Evolutionary conservation across 2,113 vertebrate species (phyloP), one percentile per base, ranked within the genome.

Genomic region (Sisor rabdophorus): DNA sequence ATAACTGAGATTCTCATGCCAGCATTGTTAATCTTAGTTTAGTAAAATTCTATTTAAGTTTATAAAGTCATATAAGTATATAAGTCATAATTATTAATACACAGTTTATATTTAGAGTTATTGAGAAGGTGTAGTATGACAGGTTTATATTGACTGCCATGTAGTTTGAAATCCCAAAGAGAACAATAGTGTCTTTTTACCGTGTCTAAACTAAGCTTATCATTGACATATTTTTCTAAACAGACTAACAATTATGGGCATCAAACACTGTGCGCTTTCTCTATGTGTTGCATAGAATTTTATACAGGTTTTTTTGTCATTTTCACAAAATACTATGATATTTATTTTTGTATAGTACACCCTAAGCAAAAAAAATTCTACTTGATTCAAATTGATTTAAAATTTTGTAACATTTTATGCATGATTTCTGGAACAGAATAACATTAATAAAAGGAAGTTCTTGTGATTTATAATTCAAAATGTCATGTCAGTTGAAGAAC

Each of bases 231-330:
- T 40, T 64, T 52, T 64, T 12, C 20, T 28, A 36, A 55, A n/a
- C 47, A 73, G 24, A 24, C 5, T 24, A 30, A 74, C 24, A 50
- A 1, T n/a, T 17, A 26, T 36, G 13, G 16, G 55, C 50, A 50
- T 19, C 20, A 54, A 22, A 2, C 2, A 30, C 40, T 11, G 54
- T 10, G 32, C 11, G 32, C 60, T 72, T 72, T n/a, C 22, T 32
- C 30, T 80, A 73, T 73, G 26, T 75, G 28, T 44, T 74, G 48
- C 70, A 17, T 80, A 17, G 26, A 63, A 64, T 40, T 28, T 11
- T 53, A 19, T 65, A 65, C 44, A 59, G 61, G 58, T 30, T 16
- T 12, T 50, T 69, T 71, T 71, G 4, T 22, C 54, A 15, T 44
- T 64, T 26, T 69, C 59, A 54, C 52, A 70, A 77, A 69, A 50